phyloP scores from a whole-genome alignment of 2,888 invertebrate species.

The Cephus nigrinus region DNA sequence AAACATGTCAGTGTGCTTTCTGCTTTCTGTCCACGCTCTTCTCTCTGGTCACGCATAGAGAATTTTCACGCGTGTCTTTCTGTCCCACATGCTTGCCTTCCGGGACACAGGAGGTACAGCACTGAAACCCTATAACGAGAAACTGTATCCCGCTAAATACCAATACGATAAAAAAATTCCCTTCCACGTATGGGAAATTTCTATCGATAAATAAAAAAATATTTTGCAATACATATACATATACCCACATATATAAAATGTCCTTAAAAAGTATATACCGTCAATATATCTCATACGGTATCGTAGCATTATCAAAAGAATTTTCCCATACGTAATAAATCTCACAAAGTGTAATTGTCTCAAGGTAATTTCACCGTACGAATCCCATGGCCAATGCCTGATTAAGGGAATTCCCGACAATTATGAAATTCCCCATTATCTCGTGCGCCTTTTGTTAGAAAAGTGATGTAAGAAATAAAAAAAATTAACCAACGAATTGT shows the following conservation, averaged over 20 bases:
- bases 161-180: no score
- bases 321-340: no score
- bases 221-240: not conserved
- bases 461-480: not conserved
- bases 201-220: no score
- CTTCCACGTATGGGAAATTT: no score
- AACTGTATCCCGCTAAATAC: not conserved
- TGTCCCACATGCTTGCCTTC: conserved; percentile 63
- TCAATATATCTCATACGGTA: no score
- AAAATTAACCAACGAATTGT: not conserved
- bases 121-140: conserved; percentile 22
- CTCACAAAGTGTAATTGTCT: no score
- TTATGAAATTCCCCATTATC: no score
- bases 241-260: no score
- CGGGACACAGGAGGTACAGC: conserved; percentile 63
- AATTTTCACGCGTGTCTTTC: conserved; percentile 57
- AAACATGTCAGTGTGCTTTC: conserved; percentile 30
- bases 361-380: no score
- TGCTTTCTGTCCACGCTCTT: conserved; percentile 29
- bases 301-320: not conserved
- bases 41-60: conserved; percentile 33
- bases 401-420: no score
- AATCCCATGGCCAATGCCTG: no score
- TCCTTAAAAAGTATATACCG: no score
- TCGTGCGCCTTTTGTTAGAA: not conserved